phyloP scores from a whole-genome alignment of 2,113 vertebrate species.

The Urocolius indicus region DNA sequence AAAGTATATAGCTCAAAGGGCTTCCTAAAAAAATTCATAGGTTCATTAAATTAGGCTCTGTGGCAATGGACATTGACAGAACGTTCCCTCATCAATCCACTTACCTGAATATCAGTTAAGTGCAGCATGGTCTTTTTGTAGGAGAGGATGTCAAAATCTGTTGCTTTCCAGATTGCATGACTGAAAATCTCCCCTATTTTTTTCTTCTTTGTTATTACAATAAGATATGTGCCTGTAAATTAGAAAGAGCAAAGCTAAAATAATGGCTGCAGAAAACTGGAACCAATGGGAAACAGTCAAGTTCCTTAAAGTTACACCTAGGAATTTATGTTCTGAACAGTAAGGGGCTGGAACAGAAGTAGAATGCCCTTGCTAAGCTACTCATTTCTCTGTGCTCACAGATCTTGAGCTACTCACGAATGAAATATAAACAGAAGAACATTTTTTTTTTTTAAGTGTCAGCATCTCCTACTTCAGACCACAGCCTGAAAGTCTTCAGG shows the following conservation, averaged over 20 bases:
- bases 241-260: background rate
- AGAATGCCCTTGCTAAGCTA: background rate
- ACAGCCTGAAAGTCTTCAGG: background rate
- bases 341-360: background rate
- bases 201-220: constrained; percentile 93
- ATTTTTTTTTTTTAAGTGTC: too few species aligned
- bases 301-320: background rate
- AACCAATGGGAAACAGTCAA: background rate
- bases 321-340: background rate
- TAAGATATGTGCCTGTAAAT: constrained; percentile 89
- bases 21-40: background rate
- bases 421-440: background rate
- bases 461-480: background rate
- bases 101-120: constrained; percentile 95
- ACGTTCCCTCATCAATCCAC: background rate
- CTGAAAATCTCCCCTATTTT: constrained; percentile 93
- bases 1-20: background rate
- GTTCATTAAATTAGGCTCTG: background rate
- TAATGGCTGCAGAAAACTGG: background rate
- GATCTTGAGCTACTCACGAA: background rate
- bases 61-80: background rate
- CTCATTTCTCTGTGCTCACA: background rate
- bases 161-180: constrained; percentile 92
- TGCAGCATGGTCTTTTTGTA: constrained; percentile 97
- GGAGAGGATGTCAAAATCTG: constrained; percentile 93